Base-by-base conservation (phyloP, 2,888 invertebrate species). In the Eristalis tenax region DNA sequence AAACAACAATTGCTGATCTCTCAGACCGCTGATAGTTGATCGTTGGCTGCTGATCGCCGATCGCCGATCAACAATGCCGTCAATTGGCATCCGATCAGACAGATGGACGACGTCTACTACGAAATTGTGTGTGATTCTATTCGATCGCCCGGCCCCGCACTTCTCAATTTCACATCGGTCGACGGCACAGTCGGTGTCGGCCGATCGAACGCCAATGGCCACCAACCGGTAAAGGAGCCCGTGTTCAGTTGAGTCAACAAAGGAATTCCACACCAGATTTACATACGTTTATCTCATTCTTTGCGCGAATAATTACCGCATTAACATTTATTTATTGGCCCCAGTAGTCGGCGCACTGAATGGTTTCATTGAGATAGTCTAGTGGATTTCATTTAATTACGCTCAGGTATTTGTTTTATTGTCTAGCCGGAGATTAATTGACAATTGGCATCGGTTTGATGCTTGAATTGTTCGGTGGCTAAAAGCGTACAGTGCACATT, bases 261-360 rank as follows among this genome's bases (percentile, higher is more conserved):
- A 82, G 82, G 59, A 86, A 86, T 86, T 86, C 85, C 77, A 78
- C 38, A 61, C 73, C 74, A 74, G 85, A 86, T 86, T 86, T 70
- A 86, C 85, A 86, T 86, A 78, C 73, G 85, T 78, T 78, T 82
- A 77, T 71, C 81, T 69, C 63, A 35, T 81, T 73, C 71, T 76
- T 81, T 85, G 43, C 68, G 76, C 81, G 57, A 81, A 69, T 85
- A 82, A 85, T 85, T 82, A 77, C 69, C 69, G 73, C 73, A 77
- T 81, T 82, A 85, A 61, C 61, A 71, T 81, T 77, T 71, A 76
- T 81, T 71, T 77, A 76, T 84, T 81, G 32, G 57, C 43, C 26
- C 57, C 35, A 63, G 63, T 38, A 65, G 61, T 65, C 61, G 23
- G 56, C 2, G 35, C 38, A 6, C 28, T 50, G 61, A 75, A 57